Base-by-base conservation (phyloP, 2,888 invertebrate species). In the Athalia circularis region DNA sequence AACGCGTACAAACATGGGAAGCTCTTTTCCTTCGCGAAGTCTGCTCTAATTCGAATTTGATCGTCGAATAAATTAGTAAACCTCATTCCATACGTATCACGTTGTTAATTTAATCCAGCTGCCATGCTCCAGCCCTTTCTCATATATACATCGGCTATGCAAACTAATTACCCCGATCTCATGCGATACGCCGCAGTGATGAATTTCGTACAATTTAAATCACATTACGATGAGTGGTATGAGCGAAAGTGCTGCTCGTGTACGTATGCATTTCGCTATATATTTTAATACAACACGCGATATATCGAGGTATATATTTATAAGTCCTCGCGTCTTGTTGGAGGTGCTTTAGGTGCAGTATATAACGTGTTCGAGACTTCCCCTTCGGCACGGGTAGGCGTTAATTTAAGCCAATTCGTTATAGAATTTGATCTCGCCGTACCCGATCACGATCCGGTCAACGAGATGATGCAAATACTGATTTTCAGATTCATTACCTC, bases 191-290 rank as follows among this genome's bases (percentile, higher is more conserved):
- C 54, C 54, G 54, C 54, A 15, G 59, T 72, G 72, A 72, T 72
- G 72, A 72, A 72, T 72, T 72, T 59, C 72, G 57, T 59, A 72
- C 72, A 72, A 72, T 72, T 72, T 72, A 72, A 72, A 72, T 72
- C 72, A 72, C 72, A 72, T 72, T 59, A 72, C 57, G 43, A 52
- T n/a, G 52, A 72, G 57, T 13, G 47, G 29, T 29, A 29, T 29
- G 47, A n/a, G 7, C 57, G 59, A 59, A 47, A n/a, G 47, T 45
- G 29, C 68, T 29, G 29, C 68, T 9, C 29, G 11, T 54, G 11
- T n/a, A 68, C 3, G 8, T 50, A n/a, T 68, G 29, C 54, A n/a
- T 2, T 50, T 5, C 5, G n/a, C 4, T n/a, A 13, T 47, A 9
- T 29, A 29, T 29, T 29, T 29, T 29, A 29, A 29, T 29, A 29